phyloP scores from a whole-genome alignment of 2,888 invertebrate species.

The Eueremaeus valkanovi region DNA sequence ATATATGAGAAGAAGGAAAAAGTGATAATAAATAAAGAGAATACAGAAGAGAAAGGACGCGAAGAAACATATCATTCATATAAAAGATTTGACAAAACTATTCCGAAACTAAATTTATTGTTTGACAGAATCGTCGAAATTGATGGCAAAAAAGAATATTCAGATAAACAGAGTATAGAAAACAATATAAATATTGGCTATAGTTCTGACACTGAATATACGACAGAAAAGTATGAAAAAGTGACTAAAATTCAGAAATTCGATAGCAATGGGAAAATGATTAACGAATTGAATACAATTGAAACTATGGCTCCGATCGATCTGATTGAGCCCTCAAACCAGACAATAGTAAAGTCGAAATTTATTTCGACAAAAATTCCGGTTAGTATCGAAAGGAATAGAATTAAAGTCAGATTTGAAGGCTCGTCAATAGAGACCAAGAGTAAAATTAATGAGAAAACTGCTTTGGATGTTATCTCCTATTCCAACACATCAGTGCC shows the following conservation, averaged over 20 bases:
- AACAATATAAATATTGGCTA: not conserved
- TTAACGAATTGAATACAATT: not conserved
- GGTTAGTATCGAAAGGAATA: not conserved
- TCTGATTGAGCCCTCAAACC: not conserved
- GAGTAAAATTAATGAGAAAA: not conserved
- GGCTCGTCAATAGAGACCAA: not conserved
- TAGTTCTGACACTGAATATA: not conserved
- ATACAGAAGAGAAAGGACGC: not conserved
- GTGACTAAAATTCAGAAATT: not conserved
- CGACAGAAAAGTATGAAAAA: not conserved
- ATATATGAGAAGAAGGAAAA: conserved; percentile 4
- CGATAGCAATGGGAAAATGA: not conserved
- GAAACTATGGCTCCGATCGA: not conserved
- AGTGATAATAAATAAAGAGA: not conserved
- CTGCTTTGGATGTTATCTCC: not conserved
- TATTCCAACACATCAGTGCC: not conserved
- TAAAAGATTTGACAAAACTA: not conserved
- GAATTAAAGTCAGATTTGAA: not conserved
- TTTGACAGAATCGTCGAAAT: not conserved
- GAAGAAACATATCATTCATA: not conserved
- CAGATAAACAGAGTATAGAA: not conserved
- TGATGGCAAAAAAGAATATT: not conserved
- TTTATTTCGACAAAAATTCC: not conserved
- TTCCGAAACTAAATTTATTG: not conserved
- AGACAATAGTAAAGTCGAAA: not conserved